phyloP scores from a whole-genome alignment of 2,797 vertebrate species.

The Protosalanx chinensis region DNA sequence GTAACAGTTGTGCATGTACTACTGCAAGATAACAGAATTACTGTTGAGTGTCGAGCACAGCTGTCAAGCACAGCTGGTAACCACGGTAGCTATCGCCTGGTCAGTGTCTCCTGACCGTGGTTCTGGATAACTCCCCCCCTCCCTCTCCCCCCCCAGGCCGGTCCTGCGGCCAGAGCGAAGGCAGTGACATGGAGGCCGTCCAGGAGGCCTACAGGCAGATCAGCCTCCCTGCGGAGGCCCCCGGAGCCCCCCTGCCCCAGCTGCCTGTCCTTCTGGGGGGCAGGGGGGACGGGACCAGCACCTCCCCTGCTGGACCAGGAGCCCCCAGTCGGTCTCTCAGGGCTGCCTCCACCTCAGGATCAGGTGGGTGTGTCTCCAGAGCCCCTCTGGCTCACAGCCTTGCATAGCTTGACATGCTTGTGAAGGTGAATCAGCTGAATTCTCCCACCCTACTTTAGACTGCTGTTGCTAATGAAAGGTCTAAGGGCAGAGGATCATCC shows the following conservation, averaged over 20 bases:
- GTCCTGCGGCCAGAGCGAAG: slow-evolving; percentile 73
- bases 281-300: slow-evolving; percentile 15
- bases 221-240: slow-evolving; percentile 68
- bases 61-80: no score
- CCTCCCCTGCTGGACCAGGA: slow-evolving; percentile 22
- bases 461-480: slow-evolving; percentile 27
- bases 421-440: no score
- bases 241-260: slow-evolving; percentile 37
- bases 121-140: background rate
- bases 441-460: no score
- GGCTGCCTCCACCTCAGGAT: slow-evolving; percentile 75
- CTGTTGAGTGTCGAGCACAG: no score
- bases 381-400: no score
- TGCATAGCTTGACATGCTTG: no score
- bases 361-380: slow-evolving; percentile 67
- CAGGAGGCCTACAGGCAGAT: slow-evolving; percentile 81
- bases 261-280: slow-evolving; percentile 14
- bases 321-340: slow-evolving; percentile 48
- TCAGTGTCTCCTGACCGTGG: no score
- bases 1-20: no score
- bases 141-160: slow-evolving; percentile 36
- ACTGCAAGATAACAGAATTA: no score
- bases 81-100: no score
- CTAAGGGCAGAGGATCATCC: background rate
- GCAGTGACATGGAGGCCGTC: slow-evolving; percentile 82